Percentiles rank a stretch among this genome's conserved stretches.
These are phyloP conservation scores for Nomada lathburiana DNA, from an alignment of 2,888 invertebrate genomes.

Conservation along the genomic window DNA sequence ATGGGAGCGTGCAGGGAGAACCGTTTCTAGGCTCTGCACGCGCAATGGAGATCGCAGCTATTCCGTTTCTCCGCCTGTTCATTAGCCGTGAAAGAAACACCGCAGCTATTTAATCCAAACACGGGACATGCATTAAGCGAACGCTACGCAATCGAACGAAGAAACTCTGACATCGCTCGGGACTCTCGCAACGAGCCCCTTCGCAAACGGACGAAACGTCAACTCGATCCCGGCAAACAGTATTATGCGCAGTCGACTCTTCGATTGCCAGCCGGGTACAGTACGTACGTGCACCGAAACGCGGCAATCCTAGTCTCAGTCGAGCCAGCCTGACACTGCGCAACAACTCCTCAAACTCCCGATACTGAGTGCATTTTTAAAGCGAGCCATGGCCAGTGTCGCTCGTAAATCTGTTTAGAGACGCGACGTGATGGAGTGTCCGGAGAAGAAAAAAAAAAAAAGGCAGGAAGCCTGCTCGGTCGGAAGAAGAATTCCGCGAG, in stretches of 20 bases:
- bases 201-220: constrained; percentile 22
- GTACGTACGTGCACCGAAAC: background rate
- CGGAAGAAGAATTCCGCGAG: constrained; percentile 38
- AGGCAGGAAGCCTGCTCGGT: background rate
- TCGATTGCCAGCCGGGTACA: too few species aligned
- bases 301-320: background rate
- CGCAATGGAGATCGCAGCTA: background rate
- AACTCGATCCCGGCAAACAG: background rate
- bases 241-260: background rate
- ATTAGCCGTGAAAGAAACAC: constrained; percentile 7
- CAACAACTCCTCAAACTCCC: background rate
- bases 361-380: constrained; percentile 20
- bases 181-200: constrained; percentile 9
- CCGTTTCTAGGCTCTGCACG: background rate
- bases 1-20: background rate
- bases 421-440: constrained; percentile 35
- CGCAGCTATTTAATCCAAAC: constrained; percentile 1
- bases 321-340: too few species aligned
- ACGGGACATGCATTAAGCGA: constrained; percentile 21
- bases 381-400: background rate
- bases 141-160: constrained; percentile 7
- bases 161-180: constrained; percentile 21
- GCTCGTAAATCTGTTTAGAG: constrained; percentile 50
- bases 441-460: background rate
- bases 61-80: background rate